These are phyloP conservation scores for Xiphorhynchus erythropygius DNA, from an alignment of 2,797 vertebrate species.

Conservation along the genomic window DNA sequence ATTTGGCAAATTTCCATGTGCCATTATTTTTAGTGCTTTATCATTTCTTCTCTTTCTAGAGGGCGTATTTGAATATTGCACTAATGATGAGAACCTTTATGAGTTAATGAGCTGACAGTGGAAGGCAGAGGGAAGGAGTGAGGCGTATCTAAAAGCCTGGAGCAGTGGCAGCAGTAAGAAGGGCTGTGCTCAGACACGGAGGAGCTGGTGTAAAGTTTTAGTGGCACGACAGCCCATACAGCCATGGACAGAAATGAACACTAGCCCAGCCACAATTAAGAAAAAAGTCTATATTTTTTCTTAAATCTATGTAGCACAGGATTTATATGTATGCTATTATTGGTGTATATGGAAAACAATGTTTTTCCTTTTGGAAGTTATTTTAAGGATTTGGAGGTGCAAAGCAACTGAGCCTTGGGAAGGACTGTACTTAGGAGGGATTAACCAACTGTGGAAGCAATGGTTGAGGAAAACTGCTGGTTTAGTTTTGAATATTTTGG, in stretches of 20 bases:
- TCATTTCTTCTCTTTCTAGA: slow-evolving; percentile 31
- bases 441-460: not conserved
- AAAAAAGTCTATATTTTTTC: too few relatives aligned
- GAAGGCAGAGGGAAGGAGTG: not conserved
- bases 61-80: not conserved
- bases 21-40: not conserved
- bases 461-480: not conserved
- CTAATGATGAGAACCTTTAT: slow-evolving; percentile 10
- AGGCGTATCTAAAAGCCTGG: not conserved
- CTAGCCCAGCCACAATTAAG: not conserved
- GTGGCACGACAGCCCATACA: not conserved
- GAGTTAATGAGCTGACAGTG: slow-evolving; percentile 6
- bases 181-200: not conserved
- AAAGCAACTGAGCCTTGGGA: not conserved
- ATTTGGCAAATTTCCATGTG: not conserved
- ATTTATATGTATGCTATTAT: too few relatives aligned
- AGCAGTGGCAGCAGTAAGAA: not conserved
- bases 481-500: not conserved
- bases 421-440: rapidly evolving
- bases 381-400: not conserved
- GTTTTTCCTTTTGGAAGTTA: not conserved
- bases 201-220: not conserved
- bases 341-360: not conserved
- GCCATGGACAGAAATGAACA: not conserved
- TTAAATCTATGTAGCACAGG: not conserved